Conservation (phyloP, 2,113 vertebrate genomes). For the Penelope pileata region DNA sequence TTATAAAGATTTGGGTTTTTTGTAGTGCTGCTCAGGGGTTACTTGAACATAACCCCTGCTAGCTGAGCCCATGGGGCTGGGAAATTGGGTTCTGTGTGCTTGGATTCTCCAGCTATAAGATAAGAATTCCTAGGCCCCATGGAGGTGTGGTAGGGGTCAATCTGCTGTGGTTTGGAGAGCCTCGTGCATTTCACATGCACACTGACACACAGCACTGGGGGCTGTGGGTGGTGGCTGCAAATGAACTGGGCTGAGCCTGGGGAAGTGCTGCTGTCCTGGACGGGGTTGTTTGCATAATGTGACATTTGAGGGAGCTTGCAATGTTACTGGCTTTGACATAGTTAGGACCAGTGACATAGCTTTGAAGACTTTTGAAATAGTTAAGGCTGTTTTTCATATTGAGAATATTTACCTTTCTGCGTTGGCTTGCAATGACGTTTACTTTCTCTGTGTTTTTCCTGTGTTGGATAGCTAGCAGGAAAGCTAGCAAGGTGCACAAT, state of each 20-base stretch:
- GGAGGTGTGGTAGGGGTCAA: background rate
- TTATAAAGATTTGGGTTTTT: background rate
- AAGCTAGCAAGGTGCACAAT: background rate
- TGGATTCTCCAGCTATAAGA: background rate
- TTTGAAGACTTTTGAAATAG: background rate
- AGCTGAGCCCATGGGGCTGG: background rate
- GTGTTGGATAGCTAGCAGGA: background rate
- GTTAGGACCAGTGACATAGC: background rate
- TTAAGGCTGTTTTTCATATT: background rate
- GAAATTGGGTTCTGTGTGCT: background rate
- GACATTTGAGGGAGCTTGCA: background rate
- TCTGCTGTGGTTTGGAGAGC: background rate
- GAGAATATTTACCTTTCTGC: background rate
- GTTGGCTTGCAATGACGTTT: background rate
- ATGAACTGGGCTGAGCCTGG: background rate
- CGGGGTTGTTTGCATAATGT: background rate
- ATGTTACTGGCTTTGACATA: background rate
- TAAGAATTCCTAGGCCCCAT: background rate
- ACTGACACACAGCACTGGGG: background rate
- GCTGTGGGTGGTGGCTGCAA: rapidly evolving
- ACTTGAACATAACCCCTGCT: background rate
- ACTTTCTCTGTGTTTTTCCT: background rate
- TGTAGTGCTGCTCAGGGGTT: background rate
- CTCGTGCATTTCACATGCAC: background rate
- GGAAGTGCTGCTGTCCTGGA: background rate